Conservation (phyloP, 2,113 vertebrate genomes). For the Phyllopteryx taeniolatus region DNA sequence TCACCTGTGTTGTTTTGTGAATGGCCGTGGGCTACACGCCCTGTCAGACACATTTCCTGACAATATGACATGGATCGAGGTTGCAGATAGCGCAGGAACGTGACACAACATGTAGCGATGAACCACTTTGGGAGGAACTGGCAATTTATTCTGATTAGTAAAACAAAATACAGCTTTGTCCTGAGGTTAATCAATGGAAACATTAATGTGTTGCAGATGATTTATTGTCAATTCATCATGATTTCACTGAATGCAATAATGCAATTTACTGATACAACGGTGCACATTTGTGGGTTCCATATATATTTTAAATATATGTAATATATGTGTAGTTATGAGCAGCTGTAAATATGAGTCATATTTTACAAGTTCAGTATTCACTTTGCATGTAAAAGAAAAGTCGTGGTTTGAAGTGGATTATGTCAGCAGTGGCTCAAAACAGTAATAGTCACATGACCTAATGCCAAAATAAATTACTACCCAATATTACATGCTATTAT, state of each 20-base stretch:
- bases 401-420: too few relatives aligned
- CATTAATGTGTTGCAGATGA: conserved; percentile 7
- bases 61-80: conserved; percentile 43
- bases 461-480: not conserved
- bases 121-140: not conserved
- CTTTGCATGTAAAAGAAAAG: not conserved
- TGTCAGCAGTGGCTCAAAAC: too few relatives aligned
- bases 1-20: conserved; percentile 22
- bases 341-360: not conserved
- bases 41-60: conserved; percentile 64
- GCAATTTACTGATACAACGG: not conserved
- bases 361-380: not conserved
- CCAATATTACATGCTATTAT: too few relatives aligned
- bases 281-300: not conserved
- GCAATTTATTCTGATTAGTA: conserved; percentile 27
- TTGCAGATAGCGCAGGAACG: conserved; percentile 39
- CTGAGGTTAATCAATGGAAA: not conserved
- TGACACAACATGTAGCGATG: conserved; percentile 47
- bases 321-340: not conserved
- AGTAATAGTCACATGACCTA: not conserved
- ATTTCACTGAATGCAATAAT: conserved; percentile 3
- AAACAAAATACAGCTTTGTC: conserved; percentile 18
- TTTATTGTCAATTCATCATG: conserved; percentile 16
- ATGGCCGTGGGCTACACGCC: conserved; percentile 44
- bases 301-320: too few relatives aligned